phyloP scores from a whole-genome alignment of 2,797 vertebrate species.

The Arnoldichthys spilopterus region DNA sequence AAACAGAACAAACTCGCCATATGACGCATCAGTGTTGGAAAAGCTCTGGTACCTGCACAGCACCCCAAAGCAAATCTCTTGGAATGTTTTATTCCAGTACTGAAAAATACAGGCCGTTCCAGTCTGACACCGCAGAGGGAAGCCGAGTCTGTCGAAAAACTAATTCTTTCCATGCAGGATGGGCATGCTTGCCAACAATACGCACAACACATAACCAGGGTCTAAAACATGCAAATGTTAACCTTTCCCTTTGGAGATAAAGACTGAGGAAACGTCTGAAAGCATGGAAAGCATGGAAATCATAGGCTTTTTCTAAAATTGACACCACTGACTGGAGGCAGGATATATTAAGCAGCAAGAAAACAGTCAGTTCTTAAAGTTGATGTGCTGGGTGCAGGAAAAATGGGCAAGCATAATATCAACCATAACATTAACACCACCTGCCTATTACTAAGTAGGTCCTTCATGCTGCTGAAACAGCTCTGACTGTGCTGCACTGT shows the following conservation, averaged over 20 bases:
- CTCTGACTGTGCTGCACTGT: too few relatives aligned
- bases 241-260: background rate
- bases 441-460: too few relatives aligned
- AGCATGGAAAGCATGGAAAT: background rate
- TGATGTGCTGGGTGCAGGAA: too few relatives aligned
- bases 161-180: constrained; percentile 62
- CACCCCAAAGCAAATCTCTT: constrained; percentile 52
- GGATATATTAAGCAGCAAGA: too few relatives aligned
- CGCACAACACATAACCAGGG: constrained; percentile 50
- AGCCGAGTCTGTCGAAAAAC: constrained; percentile 61
- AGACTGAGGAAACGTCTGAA: background rate
- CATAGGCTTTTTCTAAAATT: background rate
- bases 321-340: too few relatives aligned
- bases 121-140: constrained; percentile 62
- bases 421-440: too few relatives aligned
- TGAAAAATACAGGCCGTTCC: constrained; percentile 60
- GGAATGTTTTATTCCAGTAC: constrained; percentile 61
- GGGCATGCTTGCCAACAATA: constrained; percentile 57
- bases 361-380: too few relatives aligned
- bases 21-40: constrained; percentile 52
- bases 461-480: too few relatives aligned
- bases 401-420: too few relatives aligned
- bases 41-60: constrained; percentile 45
- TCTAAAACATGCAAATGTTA: constrained; percentile 54
- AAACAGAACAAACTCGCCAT: background rate